Evolutionary conservation across 2,888 invertebrate species (phyloP), one percentile per base, ranked within the genome.

Genomic region (Ormyrus thymus): DNA sequence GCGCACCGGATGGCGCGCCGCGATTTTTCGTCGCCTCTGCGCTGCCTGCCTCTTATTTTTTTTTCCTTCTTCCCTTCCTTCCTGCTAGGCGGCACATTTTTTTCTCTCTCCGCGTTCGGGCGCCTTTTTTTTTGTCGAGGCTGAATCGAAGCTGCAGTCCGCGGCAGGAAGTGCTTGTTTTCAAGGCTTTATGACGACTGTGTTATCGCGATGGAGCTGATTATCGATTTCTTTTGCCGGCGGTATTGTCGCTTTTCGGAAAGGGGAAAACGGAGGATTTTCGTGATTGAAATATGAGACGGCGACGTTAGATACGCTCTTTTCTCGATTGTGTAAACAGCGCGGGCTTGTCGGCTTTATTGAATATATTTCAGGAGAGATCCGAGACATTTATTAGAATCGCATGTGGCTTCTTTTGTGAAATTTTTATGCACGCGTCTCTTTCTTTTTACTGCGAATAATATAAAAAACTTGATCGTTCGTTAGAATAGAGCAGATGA

Each of bases 11-110:
- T 78, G 58, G 43, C 58, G 66, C 53, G 50, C 76, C 13, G 48
- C 56, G 78, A 81, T 81, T 78, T 81, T 81, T 81, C 80, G 74
- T 75, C 75, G 78, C 78, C 73, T 76, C 71, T 59, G n/a, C 45
- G n/a, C 45, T 48, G 13, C 51, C 45, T 66, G 58, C 62, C 45
- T 56, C 71, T 65, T 8, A n/a, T 75, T 46, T 51, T 10, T 29
- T 9, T 11, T n/a, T 11, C 8, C 7, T n/a, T 11, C 8, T n/a
- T 75, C 51, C 46, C 9, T 29, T 9, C 10, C 29, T 11, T 66
- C 64, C 13, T 64, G n/a, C n/a, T 11, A 8, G 7, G 59, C 29
- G 59, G 29, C 62, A 45, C 66, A 48, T 48, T 45, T 10, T 62
- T 59, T 59, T 72, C 53, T 64, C 61, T 64, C 53, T 59, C 45